Conservation (phyloP, 1,140 invertebrate genomes). For the Agrilus planipennis region DNA sequence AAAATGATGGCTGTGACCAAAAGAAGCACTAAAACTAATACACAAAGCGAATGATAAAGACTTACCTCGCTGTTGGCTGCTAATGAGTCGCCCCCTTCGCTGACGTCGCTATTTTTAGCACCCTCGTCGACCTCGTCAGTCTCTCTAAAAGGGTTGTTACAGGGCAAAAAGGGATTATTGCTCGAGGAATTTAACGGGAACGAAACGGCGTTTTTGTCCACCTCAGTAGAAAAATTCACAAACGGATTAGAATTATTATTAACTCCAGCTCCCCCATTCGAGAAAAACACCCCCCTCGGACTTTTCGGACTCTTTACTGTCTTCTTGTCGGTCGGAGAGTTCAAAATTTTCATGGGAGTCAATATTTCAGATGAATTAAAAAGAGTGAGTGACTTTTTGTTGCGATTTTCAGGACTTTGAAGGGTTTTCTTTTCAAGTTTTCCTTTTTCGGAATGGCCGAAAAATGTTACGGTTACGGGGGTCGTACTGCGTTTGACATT, state of each 20-base stretch:
- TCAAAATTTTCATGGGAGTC: not conserved
- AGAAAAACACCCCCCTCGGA: conserved; percentile 7
- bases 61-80: too few relatives aligned
- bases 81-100: too few relatives aligned
- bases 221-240: conserved; percentile 32
- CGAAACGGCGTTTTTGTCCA: too few relatives aligned
- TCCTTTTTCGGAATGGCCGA: conserved; percentile 38
- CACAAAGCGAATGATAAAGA: too few relatives aligned
- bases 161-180: too few relatives aligned
- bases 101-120: too few relatives aligned
- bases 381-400: conserved; percentile 21
- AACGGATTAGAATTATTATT: conserved; percentile 26
- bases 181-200: too few relatives aligned
- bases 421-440: conserved; percentile 34
- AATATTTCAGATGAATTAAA: conserved; percentile 7
- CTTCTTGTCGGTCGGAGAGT: conserved; percentile 2
- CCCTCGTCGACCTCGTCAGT: conserved; percentile 21
- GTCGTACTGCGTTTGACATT: conserved; percentile 30
- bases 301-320: conserved; percentile 1
- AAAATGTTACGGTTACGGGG: conserved; percentile 44
- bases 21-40: too few relatives aligned
- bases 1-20: too few relatives aligned
- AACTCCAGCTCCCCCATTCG: conserved; percentile 10
- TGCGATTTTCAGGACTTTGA: conserved; percentile 19
- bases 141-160: conserved; percentile 23